Conservation (phyloP, 2,113 vertebrate genomes). For the Pampusana beccarii region DNA sequence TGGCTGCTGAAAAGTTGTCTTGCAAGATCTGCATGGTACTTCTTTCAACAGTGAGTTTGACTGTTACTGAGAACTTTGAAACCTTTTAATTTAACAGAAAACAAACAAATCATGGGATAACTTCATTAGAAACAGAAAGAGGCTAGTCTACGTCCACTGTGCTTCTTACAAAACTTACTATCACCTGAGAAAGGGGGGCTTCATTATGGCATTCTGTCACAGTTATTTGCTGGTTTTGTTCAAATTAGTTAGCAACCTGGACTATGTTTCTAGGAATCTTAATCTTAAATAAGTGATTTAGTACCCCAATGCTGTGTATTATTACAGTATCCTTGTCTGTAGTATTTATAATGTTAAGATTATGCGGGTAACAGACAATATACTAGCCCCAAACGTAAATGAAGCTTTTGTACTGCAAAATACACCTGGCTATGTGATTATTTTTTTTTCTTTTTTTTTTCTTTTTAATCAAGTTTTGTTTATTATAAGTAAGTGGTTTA, state of each 20-base stretch:
- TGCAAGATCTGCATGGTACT: conserved; percentile 88
- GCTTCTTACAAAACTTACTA: conserved; percentile 63
- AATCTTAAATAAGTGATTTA: conserved; percentile 81
- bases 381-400: conserved; percentile 89
- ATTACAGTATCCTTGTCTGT: conserved; percentile 90
- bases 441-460: conserved; percentile 61
- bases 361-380: conserved; percentile 95
- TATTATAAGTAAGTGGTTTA: conserved; percentile 83
- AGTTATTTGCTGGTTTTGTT: conserved; percentile 77
- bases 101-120: conserved; percentile 67
- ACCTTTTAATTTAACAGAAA: conserved; percentile 75
- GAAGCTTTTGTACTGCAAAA: conserved; percentile 90
- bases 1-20: conserved; percentile 88
- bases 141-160: conserved; percentile 68
- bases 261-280: conserved; percentile 89
- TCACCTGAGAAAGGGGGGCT: conserved; percentile 57
- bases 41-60: conserved; percentile 81
- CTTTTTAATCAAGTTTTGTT: conserved; percentile 61
- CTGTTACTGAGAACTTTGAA: conserved; percentile 75
- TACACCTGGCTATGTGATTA: conserved; percentile 81
- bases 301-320: conserved; percentile 85
- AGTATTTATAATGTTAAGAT: conserved; percentile 97
- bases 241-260: conserved; percentile 87
- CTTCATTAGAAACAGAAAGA: conserved; percentile 65
- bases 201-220: conserved; percentile 23